phyloP scores from a whole-genome alignment of 2,888 invertebrate species.

The Metalampra italica region DNA sequence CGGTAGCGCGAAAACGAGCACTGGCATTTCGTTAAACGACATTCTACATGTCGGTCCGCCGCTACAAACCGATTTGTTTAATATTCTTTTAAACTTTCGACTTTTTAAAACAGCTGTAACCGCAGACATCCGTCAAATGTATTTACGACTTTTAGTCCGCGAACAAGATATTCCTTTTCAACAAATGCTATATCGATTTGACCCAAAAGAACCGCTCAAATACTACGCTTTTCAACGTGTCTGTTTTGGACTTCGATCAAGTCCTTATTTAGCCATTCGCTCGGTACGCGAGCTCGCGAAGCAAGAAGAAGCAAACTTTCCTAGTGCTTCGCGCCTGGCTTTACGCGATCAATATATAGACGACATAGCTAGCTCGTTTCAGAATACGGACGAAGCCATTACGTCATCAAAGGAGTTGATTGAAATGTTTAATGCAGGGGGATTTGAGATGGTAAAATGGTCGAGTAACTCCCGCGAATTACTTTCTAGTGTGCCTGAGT shows the following conservation, averaged over 20 bases:
- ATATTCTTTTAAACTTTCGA: constrained; percentile 1
- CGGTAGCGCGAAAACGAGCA: background rate
- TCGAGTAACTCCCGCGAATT: constrained; percentile 5
- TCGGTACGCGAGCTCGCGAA: constrained; percentile 1
- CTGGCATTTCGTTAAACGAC: background rate
- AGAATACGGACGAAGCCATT: background rate
- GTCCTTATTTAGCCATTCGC: constrained; percentile 5
- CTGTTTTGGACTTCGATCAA: constrained; percentile 2
- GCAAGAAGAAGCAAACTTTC: background rate
- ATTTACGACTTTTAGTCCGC: background rate
- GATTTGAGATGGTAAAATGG: constrained; percentile 7
- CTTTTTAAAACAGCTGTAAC: constrained; percentile 1
- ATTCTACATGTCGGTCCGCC: background rate
- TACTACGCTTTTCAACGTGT: constrained; percentile 1
- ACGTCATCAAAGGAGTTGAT: background rate
- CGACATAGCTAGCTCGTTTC: constrained; percentile 4
- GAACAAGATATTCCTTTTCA: background rate
- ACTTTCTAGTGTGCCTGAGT: constrained; percentile 1
- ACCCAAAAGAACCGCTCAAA: background rate
- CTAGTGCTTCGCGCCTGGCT: background rate
- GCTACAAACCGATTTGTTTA: constrained; percentile 3
- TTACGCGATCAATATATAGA: constrained; percentile 5
- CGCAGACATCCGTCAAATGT: constrained; percentile 7
- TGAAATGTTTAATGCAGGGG: background rate
- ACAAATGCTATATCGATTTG: constrained; percentile 1